Evolutionary conservation across 2,888 invertebrate genomes (phyloP), one percentile per base, ranked within the genome.

Genomic region (Arctia plantaginis): DNA sequence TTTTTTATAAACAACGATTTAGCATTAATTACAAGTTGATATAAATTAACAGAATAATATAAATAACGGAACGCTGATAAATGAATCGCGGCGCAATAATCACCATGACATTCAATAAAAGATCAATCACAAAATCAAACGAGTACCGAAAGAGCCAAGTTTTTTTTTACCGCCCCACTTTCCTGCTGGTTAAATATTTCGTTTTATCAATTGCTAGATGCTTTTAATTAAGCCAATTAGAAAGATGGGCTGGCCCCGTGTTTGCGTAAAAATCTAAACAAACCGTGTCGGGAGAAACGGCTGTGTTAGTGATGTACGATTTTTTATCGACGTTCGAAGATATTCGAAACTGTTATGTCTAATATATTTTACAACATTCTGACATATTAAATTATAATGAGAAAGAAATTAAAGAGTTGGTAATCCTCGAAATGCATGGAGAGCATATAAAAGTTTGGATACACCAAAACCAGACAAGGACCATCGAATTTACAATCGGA

Each of bases 251-350:
- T 83, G 78, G 83, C 84, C 83, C 85, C 86, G 86, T 94, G 94
- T 95, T 95, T 95, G 94, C 94, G 92, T 89, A 94, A 95, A 94
- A 95, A 95, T 94, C 94, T 94, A 95, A 95, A 94, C 94, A 95
- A 93, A 89, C 89, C 85, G 85, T 86, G 89, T 81, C 87, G 89
- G 86, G 89, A 88, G 87, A 87, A 87, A 84, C 82, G 78, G 77
- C 71, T 71, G 69, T 69, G 47, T 64, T 83, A 86, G 88, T 76
- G 87, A 82, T 80, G 89, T 65, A 72, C 73, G 62, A 35, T 35
- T 39, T 33, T 69, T 69, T 72, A 70, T 87, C 86, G 84, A 84
- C 80, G 80, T 44, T n/a, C 59, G 51, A 39, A 30, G 55, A 66
- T 41, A 64, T 65, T n/a, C 18, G n/a, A 27, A 55, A 66, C 51